Base-by-base conservation (phyloP, 2,888 invertebrate species). In the Trileptium ribeirensis region DNA sequence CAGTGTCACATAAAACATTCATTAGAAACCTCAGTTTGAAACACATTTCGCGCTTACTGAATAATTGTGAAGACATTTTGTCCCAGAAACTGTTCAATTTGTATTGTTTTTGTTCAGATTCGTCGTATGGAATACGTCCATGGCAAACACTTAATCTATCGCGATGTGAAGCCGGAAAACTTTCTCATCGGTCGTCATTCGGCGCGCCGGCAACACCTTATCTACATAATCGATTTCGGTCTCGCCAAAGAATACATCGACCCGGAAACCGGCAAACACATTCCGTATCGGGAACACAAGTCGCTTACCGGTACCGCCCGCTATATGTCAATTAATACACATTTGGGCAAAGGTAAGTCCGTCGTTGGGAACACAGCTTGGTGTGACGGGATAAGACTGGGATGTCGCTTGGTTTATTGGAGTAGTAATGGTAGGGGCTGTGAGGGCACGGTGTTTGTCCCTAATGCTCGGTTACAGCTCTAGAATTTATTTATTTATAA, bases 201-300 rank as follows among this genome's bases (percentile, higher is more conserved):
- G 90, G 95, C 95, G 90, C 95, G 95, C 92, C 94, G 96, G 91
- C 97, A 98, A 92, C 97, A 97, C 92, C 93, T 96, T 91, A 95
- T 99, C 89, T 96, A 99, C 92, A 98, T 99, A 91, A 98, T 99
- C 92, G 99, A 99, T 93, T 99, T 99, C 92, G 99, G 99, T 91
- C 93, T 99, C 92, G 99, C 99, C 91, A 99, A 99, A 93, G 99
- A 99, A 93, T 99, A 99, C 92, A 99, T 99, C 92, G 99, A 99
- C 92, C 94, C 97, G 92, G 98, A 99, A 93, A 91, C 91, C 79
- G 96, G 96, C 92, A 96, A 98, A 92, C 99, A 99, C 92, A 99
- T 99, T 92, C 98, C 99, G 88, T 99, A 99, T 92, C 94, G 98
- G 93, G 99, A 99, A 92, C 99, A 99, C 92, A 99, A 99, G 92